Conservation (phyloP, 2,888 invertebrate species). For the Drosophila limbata region DNA sequence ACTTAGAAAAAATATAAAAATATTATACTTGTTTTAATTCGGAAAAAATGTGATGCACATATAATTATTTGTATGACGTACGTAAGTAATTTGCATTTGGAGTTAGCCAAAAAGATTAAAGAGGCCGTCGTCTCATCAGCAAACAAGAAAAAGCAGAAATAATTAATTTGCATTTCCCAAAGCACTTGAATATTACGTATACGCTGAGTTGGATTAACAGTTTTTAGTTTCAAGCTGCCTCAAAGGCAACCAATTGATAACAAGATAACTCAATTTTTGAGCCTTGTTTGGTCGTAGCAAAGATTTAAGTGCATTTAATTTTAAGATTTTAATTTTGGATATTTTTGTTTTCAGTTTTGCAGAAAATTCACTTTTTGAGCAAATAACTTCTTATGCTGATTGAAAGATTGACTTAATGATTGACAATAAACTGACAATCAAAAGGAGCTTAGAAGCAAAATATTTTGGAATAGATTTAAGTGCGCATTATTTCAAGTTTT, state of each 20-base stretch:
- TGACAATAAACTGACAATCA: background rate
- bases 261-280: background rate
- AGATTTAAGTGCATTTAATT: background rate
- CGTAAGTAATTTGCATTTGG: constrained; percentile 70
- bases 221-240: background rate
- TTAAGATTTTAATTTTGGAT: background rate
- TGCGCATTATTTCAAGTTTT: too few relatives aligned
- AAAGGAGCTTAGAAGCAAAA: background rate
- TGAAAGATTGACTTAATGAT: background rate
- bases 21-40: too few relatives aligned
- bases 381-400: background rate
- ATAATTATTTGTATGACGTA: too few relatives aligned
- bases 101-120: constrained; percentile 53
- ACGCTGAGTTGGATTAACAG: constrained; percentile 5
- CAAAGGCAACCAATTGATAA: background rate
- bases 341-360: background rate
- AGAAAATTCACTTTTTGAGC: background rate
- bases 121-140: background rate
- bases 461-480: background rate
- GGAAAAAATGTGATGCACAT: too few relatives aligned
- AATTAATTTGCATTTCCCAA: constrained; percentile 25
- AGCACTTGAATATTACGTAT: constrained; percentile 19
- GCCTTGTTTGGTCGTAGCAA: background rate
- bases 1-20: too few relatives aligned
- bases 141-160: constrained; percentile 12